phyloP scores from a whole-genome alignment of 2,113 vertebrate species.

The Nipponia nippon region DNA sequence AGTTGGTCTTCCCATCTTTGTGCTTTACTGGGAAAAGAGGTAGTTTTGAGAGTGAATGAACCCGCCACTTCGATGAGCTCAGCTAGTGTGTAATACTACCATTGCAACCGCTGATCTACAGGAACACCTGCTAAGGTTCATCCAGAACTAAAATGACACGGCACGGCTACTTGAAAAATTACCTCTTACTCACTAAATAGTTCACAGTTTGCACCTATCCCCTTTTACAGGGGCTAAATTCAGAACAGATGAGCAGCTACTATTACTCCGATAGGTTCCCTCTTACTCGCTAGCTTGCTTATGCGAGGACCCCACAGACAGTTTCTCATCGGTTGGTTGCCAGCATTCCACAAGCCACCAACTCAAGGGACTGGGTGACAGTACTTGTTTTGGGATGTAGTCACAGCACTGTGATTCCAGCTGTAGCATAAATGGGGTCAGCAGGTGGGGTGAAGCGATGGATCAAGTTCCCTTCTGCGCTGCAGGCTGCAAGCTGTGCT shows the following conservation, averaged over 20 bases:
- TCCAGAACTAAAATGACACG: background rate
- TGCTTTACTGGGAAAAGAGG: conserved; percentile 74
- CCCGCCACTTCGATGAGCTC: background rate
- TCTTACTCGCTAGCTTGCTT: background rate
- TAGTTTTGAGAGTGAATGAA: conserved; percentile 51
- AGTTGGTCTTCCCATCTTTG: conserved; percentile 56
- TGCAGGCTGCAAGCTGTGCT: background rate
- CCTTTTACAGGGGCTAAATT: background rate
- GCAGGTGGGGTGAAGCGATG: background rate
- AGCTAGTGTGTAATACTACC: background rate
- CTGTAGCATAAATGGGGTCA: background rate
- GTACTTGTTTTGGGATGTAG: background rate
- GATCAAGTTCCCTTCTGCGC: background rate
- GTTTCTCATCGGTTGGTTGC: background rate
- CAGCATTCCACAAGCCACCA: background rate
- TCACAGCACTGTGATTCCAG: background rate
- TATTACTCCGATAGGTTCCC: background rate
- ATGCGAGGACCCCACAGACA: fast-evolving
- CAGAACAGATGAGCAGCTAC: background rate
- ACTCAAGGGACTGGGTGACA: background rate
- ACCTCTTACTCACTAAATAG: background rate
- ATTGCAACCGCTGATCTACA: background rate
- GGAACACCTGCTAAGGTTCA: background rate
- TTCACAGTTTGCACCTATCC: background rate
- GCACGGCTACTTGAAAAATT: background rate